Percentiles rank a stretch among this genome's conserved stretches.
phyloP scores from a whole-genome alignment of 2,113 vertebrate genomes.

The Hippoglossus stenolepis region DNA sequence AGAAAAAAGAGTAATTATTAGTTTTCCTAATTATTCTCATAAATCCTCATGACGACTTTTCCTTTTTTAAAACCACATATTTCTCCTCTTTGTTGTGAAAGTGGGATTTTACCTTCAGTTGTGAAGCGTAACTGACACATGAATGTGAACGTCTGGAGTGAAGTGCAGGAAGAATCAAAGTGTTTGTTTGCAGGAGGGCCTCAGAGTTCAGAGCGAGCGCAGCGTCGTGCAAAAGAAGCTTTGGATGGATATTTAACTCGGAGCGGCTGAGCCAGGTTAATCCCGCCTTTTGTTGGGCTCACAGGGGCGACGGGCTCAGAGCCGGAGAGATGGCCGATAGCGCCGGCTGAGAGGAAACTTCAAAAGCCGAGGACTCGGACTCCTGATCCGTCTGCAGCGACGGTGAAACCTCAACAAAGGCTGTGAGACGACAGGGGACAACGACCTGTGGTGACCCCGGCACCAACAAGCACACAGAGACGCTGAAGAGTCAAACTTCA shows the following conservation, averaged over 20 bases:
- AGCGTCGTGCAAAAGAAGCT: neutral
- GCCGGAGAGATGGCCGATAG: constrained; percentile 26
- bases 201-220: constrained; percentile 27
- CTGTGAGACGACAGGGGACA: neutral
- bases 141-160: no score
- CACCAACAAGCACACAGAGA: no score
- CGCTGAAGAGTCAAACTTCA: no score
- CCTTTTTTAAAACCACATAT: no score
- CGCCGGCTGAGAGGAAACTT: constrained; percentile 36
- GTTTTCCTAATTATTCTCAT: no score
- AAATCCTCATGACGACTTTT: no score
- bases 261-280: constrained; percentile 50
- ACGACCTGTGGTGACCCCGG: no score
- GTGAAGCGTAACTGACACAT: no score
- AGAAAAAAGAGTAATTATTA: no score
- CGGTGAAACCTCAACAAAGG: constrained; percentile 42
- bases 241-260: constrained; percentile 65
- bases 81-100: no score
- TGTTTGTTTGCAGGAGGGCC: constrained; percentile 13
- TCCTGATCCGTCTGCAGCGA: constrained; percentile 9
- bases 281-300: constrained; percentile 56
- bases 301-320: constrained; percentile 14
- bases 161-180: constrained; percentile 11
- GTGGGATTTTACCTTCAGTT: no score
- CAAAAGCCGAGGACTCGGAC: constrained; percentile 47